These are phyloP conservation scores for Ramphastos sulfuratus DNA, from an alignment of 2,113 vertebrate species.

Conservation along the genomic window DNA sequence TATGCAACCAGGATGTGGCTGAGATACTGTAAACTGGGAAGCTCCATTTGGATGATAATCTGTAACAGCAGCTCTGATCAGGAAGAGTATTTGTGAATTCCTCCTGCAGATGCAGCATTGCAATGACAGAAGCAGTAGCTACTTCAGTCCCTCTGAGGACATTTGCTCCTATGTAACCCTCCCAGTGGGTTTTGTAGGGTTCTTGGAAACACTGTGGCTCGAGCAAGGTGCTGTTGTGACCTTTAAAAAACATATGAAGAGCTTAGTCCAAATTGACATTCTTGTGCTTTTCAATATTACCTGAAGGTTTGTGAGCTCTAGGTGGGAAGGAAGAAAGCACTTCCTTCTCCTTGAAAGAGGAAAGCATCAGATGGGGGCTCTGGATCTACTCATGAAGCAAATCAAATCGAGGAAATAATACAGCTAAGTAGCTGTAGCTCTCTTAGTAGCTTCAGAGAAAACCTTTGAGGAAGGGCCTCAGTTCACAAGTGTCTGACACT, in stretches of 20 bases:
- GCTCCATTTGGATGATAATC: not conserved
- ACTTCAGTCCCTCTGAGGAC: not conserved
- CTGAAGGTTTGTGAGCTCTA: not conserved
- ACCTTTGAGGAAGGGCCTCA: not conserved
- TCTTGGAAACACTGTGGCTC: not conserved
- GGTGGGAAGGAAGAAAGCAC: not conserved
- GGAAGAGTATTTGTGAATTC: not conserved
- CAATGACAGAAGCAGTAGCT: not conserved
- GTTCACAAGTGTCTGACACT: not conserved
- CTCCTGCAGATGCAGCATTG: not conserved
- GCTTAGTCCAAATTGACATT: not conserved
- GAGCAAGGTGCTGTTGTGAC: not conserved
- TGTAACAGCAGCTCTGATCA: not conserved
- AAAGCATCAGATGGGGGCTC: rapidly evolving
- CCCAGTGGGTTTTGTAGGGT: not conserved
- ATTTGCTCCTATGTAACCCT: not conserved
- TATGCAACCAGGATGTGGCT: not conserved
- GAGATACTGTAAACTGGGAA: not conserved
- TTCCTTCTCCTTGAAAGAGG: not conserved
- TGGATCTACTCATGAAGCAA: not conserved
- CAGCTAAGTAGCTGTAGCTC: not conserved
- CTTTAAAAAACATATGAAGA: not conserved
- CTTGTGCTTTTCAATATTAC: not conserved
- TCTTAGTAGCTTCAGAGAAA: not conserved
- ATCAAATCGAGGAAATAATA: not conserved